Evolutionary conservation across 2,888 invertebrate genomes (phyloP).

Genomic region (Heliconius ethilla): DNA sequence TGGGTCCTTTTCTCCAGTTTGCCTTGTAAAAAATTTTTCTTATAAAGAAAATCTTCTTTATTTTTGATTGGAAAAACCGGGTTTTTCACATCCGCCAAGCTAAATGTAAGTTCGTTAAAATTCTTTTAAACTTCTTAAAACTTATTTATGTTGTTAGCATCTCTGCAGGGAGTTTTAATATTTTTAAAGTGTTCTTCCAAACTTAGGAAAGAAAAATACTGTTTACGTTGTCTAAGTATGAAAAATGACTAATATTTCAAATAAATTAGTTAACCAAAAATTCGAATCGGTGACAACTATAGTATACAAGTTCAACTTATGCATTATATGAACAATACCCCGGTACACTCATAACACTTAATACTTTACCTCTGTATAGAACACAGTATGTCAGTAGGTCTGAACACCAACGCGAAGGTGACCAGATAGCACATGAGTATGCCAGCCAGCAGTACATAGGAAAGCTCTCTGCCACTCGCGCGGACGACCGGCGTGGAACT

Average conservation of each 20-base stretch:
- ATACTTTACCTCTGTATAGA: slow-evolving; percentile 89
- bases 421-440: slow-evolving; percentile 95
- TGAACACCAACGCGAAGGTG: slow-evolving; percentile 92
- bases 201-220: not conserved
- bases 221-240: not conserved
- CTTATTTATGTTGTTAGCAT: not conserved
- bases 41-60: too few relatives aligned
- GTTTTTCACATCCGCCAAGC: not conserved
- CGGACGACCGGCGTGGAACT: slow-evolving; percentile 98
- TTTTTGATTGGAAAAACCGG: too few relatives aligned
- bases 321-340: too few relatives aligned
- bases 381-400: slow-evolving; percentile 93
- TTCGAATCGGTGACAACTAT: too few relatives aligned
- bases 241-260: slow-evolving; percentile 27
- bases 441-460: slow-evolving; percentile 94
- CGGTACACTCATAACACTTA: too few relatives aligned
- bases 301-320: too few relatives aligned
- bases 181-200: not conserved
- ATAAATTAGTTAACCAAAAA: slow-evolving; percentile 42
- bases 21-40: too few relatives aligned
- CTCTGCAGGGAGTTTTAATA: not conserved
- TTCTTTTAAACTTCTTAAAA: not conserved
- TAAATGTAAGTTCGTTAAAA: not conserved
- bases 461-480: slow-evolving; percentile 94
- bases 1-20: too few relatives aligned